Evolutionary conservation across 2,888 invertebrate species (phyloP).

Genomic region (Atrina japonica): DNA sequence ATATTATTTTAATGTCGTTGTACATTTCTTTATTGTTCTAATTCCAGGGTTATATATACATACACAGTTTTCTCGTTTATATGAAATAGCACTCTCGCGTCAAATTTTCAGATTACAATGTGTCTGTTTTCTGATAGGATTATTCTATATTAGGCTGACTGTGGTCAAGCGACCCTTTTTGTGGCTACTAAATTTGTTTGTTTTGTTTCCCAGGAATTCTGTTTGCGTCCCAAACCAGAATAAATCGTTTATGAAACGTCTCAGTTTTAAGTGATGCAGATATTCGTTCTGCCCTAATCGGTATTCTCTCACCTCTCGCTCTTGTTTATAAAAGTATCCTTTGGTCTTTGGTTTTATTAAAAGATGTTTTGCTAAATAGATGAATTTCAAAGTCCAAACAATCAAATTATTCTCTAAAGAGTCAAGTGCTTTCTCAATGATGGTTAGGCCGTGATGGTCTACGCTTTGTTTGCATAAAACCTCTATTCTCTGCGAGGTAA

Average conservation of each 20-base stretch:
- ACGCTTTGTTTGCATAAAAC: conserved; percentile 12
- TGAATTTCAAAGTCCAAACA: conserved; percentile 19
- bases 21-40: too few relatives aligned
- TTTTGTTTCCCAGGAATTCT: not conserved
- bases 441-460: not conserved
- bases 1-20: too few relatives aligned
- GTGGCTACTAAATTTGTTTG: not conserved
- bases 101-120: not conserved
- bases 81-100: not conserved
- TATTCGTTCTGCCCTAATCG: not conserved
- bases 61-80: too few relatives aligned
- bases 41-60: too few relatives aligned
- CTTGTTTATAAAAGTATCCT: conserved; percentile 7
- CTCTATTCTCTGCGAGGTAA: conserved; percentile 16
- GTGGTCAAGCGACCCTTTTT: conserved; percentile 3
- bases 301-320: not conserved
- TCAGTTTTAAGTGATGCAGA: not conserved
- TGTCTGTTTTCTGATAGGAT: not conserved
- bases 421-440: conserved; percentile 6
- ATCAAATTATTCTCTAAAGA: conserved; percentile 13
- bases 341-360: conserved; percentile 6
- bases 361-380: conserved; percentile 13
- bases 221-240: not conserved
- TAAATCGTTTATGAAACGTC: too few relatives aligned
- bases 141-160: not conserved